Conservation (phyloP, 2,888 invertebrate species). For the Cremastinae sp. region DNA sequence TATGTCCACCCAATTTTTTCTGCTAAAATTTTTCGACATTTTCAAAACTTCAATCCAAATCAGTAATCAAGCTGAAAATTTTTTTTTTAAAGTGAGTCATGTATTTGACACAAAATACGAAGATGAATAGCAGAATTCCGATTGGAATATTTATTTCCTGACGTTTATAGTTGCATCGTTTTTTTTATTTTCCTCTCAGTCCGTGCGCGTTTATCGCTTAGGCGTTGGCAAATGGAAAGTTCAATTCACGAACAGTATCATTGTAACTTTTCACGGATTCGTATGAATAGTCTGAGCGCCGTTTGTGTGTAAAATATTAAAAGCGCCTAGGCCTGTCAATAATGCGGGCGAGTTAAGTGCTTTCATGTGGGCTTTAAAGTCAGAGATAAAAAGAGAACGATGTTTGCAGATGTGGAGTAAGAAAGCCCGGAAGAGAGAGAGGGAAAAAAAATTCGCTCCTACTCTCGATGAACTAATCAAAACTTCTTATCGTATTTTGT, state of each 20-base stretch:
- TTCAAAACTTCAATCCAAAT: too few species aligned
- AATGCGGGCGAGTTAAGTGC: constrained; percentile 13
- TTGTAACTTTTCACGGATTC: constrained; percentile 41
- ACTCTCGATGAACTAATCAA: constrained; percentile 39
- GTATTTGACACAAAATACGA: not conserved
- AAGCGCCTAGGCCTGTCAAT: constrained; percentile 45
- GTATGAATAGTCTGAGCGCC: constrained; percentile 31
- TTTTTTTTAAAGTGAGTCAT: too few species aligned
- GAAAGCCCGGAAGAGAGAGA: constrained; percentile 5
- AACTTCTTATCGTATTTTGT: constrained; percentile 53
- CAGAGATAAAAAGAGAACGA: not conserved
- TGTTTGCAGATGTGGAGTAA: not conserved
- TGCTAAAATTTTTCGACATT: too few species aligned
- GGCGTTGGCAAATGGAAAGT: too few species aligned
- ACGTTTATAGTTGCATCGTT: not conserved
- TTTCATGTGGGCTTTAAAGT: constrained; percentile 11
- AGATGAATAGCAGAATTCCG: not conserved
- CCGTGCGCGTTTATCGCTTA: too few species aligned
- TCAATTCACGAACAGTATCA: constrained; percentile 2
- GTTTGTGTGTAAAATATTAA: constrained; percentile 34
- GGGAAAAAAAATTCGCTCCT: constrained; percentile 7
- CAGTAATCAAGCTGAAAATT: too few species aligned
- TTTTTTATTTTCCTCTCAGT: too few species aligned
- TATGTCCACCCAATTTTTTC: too few species aligned
- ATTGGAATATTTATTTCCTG: not conserved